phyloP scores from a whole-genome alignment of 2,797 vertebrate genomes.

The Huso huso region DNA sequence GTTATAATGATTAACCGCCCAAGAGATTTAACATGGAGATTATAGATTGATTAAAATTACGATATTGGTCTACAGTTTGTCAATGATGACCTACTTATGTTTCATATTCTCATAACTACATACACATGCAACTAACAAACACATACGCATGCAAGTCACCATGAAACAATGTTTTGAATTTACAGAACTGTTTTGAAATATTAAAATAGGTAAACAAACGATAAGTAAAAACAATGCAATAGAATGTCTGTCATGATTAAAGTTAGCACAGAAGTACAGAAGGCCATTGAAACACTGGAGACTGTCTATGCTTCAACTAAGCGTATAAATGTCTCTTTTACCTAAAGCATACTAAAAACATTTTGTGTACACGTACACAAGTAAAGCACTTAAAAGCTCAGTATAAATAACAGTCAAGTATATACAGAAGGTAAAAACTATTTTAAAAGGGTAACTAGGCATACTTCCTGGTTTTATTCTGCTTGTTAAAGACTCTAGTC shows the following conservation, averaged over 20 bases:
- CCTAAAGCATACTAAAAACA: conserved; percentile 36
- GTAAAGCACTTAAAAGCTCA: conserved; percentile 43
- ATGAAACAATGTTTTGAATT: conserved; percentile 53
- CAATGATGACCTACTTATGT: conserved; percentile 17
- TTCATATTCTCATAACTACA: conserved; percentile 51
- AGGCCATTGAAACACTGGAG: conserved; percentile 49
- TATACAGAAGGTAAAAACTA: conserved; percentile 38
- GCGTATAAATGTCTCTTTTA: conserved; percentile 15
- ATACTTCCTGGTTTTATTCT: conserved; percentile 19
- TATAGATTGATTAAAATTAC: conserved; percentile 46
- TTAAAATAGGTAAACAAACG: conserved; percentile 26
- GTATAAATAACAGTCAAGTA: conserved; percentile 34
- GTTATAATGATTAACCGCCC: conserved; percentile 14
- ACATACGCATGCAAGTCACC: conserved; percentile 57
- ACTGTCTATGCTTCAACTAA: conserved; percentile 30
- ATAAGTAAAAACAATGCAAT: conserved; percentile 14
- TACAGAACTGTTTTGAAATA: conserved; percentile 66
- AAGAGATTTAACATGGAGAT: not conserved
- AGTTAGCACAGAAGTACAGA: conserved; percentile 47
- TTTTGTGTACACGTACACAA: conserved; percentile 21
- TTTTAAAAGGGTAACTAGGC: conserved; percentile 15
- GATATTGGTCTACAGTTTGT: conserved; percentile 29
- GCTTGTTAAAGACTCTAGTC: not conserved
- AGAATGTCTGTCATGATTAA: conserved; percentile 15
- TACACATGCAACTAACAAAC: conserved; percentile 58